Conservation (phyloP, 2,797 vertebrate genomes). For the Notolabrus celidotus region DNA sequence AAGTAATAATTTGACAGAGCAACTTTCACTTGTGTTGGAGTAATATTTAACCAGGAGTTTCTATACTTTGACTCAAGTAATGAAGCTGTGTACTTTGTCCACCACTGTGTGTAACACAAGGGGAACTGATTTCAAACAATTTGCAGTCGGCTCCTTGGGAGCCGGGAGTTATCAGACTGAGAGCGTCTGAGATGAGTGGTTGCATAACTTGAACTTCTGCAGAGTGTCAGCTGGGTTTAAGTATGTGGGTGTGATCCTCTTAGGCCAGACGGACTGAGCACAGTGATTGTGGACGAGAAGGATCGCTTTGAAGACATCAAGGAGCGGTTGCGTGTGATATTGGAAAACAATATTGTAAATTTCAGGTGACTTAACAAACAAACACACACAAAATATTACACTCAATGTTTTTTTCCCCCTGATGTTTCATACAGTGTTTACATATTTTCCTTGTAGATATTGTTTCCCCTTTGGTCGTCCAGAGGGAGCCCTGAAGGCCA, state of each 20-base stretch:
- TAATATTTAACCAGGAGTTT: no score
- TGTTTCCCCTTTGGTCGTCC: constrained; percentile 99
- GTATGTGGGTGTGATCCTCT: constrained; percentile 59
- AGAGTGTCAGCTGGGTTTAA: constrained; percentile 42
- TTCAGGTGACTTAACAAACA: constrained; percentile 89
- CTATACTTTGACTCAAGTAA: no score
- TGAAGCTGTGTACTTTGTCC: no score
- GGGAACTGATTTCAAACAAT: constrained; percentile 36
- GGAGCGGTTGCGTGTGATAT: constrained; percentile 94
- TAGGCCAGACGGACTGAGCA: constrained; percentile 98
- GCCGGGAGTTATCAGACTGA: constrained; percentile 34
- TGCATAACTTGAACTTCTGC: constrained; percentile 40
- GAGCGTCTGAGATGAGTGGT: constrained; percentile 30
- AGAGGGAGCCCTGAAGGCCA: constrained; percentile 98
- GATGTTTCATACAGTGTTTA: constrained; percentile 23
- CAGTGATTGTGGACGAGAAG: constrained; percentile 98
- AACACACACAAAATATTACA: constrained; percentile 1
- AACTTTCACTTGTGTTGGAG: no score
- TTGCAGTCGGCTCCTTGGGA: constrained; percentile 36
- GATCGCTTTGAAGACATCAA: constrained; percentile 99
- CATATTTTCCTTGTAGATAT: constrained; percentile 87
- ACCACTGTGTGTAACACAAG: constrained; percentile 51
- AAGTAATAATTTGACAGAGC: no score
- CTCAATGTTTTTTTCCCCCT: background rate
- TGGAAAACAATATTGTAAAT: constrained; percentile 99